phyloP scores from a whole-genome alignment of 2,888 invertebrate species.

The Amphipoea oculea region DNA sequence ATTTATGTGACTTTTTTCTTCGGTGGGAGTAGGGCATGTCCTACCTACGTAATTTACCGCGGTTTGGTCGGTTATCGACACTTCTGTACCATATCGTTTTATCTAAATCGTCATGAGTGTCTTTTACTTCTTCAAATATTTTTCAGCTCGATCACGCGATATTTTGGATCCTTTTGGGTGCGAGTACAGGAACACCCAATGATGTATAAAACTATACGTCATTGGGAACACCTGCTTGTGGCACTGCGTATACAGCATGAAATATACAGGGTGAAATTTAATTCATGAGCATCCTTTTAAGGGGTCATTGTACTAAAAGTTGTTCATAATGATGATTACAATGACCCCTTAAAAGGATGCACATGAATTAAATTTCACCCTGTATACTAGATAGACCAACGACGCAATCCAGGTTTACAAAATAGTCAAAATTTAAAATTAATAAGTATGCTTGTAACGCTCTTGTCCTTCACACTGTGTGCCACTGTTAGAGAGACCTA shows the following conservation, averaged over 20 bases:
- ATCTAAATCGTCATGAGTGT: not conserved
- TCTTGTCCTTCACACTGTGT: not conserved
- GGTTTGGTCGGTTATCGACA: not conserved
- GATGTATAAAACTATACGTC: too few relatives aligned
- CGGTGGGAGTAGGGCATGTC: not conserved
- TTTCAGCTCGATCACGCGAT: not conserved
- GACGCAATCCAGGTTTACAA: too few relatives aligned
- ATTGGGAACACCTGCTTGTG: not conserved
- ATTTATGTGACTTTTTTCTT: not conserved
- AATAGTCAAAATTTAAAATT: too few relatives aligned
- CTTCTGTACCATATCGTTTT: not conserved
- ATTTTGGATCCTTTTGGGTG: not conserved
- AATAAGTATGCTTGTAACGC: too few relatives aligned
- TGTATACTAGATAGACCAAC: too few relatives aligned
- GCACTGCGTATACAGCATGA: not conserved
- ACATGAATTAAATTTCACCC: too few relatives aligned
- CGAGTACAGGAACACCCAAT: too few relatives aligned
- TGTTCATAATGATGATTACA: too few relatives aligned
- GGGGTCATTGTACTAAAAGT: too few relatives aligned
- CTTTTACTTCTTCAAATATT: not conserved
- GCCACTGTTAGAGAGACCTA: not conserved
- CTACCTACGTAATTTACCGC: not conserved
- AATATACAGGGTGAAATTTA: not conserved
- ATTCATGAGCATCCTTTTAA: too few relatives aligned
- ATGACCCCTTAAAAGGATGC: too few relatives aligned